Evolutionary conservation across 2,113 vertebrate genomes (phyloP).

Genomic region (Merops nubicus): DNA sequence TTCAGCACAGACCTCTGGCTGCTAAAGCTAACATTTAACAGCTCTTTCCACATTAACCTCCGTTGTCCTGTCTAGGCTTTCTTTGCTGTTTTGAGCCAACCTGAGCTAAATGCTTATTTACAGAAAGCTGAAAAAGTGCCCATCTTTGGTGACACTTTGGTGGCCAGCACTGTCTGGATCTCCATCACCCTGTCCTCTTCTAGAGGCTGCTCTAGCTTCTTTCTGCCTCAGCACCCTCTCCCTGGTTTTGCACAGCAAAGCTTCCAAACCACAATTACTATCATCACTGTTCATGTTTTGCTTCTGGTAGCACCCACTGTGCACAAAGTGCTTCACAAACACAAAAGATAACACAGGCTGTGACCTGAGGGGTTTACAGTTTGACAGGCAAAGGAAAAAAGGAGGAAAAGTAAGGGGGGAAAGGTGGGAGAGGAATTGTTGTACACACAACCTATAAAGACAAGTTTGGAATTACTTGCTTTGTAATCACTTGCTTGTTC

Average conservation of each 20-base stretch:
- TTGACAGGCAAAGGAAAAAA: not conserved
- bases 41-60: not conserved
- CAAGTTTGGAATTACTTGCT: not conserved
- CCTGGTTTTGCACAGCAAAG: not conserved
- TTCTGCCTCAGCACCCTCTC: not conserved
- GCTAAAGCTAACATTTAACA: not conserved
- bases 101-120: not conserved
- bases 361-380: not conserved
- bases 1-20: not conserved
- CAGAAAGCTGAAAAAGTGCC: not conserved
- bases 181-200: not conserved
- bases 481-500: not conserved
- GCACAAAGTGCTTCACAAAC: not conserved
- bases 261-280: not conserved
- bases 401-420: not conserved
- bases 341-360: not conserved
- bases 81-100: not conserved
- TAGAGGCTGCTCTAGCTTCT: not conserved
- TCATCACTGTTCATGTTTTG: fast-evolving
- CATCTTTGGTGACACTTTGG: not conserved
- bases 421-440: not conserved
- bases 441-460: not conserved
- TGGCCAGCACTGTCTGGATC: not conserved
- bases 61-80: not conserved
- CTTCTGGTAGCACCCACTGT: not conserved